Evolutionary conservation across 2,888 invertebrate species (phyloP).

Genomic region (Conchocele bisecta): DNA sequence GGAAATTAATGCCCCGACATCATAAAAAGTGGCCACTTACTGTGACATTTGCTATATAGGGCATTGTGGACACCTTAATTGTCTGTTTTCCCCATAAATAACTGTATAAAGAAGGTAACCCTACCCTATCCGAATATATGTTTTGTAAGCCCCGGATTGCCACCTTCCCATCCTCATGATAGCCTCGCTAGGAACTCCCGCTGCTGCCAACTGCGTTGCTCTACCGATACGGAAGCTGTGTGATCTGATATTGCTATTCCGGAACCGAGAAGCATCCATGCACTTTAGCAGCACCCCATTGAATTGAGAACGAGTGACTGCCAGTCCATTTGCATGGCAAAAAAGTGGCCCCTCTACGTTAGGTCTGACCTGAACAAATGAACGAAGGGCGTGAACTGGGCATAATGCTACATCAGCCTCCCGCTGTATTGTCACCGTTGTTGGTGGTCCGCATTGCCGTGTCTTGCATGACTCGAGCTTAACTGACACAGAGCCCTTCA

Average conservation of each 20-base stretch:
- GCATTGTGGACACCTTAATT: too few relatives aligned
- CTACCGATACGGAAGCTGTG: constrained; percentile 8
- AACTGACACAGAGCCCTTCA: neutral
- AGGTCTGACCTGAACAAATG: neutral
- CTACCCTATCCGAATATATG: too few relatives aligned
- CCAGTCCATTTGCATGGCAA: neutral
- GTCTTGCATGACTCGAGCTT: neutral
- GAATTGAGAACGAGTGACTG: neutral
- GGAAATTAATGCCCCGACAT: too few relatives aligned
- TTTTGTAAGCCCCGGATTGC: too few relatives aligned
- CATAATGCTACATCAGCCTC: neutral
- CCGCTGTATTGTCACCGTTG: neutral
- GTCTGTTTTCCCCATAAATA: too few relatives aligned
- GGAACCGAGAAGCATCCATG: neutral
- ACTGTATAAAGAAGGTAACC: too few relatives aligned
- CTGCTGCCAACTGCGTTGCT: neutral
- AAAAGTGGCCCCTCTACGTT: neutral
- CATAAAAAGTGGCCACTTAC: too few relatives aligned
- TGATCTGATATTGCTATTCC: neutral
- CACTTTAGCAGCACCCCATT: neutral
- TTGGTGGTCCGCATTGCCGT: neutral
- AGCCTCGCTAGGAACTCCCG: neutral
- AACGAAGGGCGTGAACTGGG: neutral
- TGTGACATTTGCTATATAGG: too few relatives aligned
- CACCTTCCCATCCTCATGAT: constrained; percentile 1